These are phyloP conservation scores for Camelus dromedarius DNA, from an alignment of 2,113 vertebrate genomes.

Conservation along the genomic window DNA sequence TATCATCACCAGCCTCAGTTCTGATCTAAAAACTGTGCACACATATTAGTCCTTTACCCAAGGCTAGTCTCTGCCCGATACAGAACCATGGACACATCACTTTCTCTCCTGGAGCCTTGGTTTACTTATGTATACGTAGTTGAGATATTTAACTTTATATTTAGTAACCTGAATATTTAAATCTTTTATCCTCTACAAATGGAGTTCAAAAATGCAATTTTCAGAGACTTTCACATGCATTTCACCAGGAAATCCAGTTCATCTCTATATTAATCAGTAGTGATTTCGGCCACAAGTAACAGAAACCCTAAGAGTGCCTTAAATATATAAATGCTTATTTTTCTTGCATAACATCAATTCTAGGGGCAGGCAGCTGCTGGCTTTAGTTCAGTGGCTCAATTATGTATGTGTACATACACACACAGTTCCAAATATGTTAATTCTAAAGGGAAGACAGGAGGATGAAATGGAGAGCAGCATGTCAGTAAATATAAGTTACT, in stretches of 20 bases:
- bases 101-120: not conserved
- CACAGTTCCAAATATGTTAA: not conserved
- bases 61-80: not conserved
- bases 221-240: not conserved
- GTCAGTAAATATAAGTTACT: not conserved
- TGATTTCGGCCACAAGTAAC: slow-evolving; percentile 38
- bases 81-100: not conserved
- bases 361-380: not conserved
- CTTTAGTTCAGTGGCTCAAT: not conserved
- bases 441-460: not conserved
- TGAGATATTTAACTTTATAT: not conserved
- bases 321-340: slow-evolving; percentile 18
- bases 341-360: slow-evolving; percentile 26
- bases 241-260: not conserved
- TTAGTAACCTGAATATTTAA: slow-evolving; percentile 1
- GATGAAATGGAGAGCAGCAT: not conserved
- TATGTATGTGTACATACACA: not conserved
- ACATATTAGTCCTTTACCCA: not conserved
- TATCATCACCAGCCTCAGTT: not conserved
- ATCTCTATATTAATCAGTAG: not conserved
- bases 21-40: not conserved
- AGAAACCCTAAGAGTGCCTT: slow-evolving; percentile 17
- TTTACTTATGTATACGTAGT: not conserved
- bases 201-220: not conserved
- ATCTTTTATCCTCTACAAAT: not conserved